These are phyloP conservation scores for Drosophila fuyamai DNA, from an alignment of 1,140 invertebrate species.

Conservation along the genomic window DNA sequence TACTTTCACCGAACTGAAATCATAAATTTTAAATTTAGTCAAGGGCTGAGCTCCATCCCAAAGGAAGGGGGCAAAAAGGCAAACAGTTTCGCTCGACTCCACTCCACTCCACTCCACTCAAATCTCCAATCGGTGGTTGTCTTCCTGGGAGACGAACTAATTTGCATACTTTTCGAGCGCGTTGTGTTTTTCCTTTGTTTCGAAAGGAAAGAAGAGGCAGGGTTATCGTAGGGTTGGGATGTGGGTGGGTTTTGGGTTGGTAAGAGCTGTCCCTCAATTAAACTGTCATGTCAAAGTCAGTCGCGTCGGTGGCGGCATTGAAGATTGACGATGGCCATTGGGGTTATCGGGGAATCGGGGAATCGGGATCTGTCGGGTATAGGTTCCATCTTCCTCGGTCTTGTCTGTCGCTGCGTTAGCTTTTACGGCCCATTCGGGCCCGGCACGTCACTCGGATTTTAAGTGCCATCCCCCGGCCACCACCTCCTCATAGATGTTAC, in stretches of 20 bases:
- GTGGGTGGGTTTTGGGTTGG: background rate
- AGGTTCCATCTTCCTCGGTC: background rate
- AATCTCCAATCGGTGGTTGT: conserved; percentile 24
- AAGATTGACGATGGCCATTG: conserved; percentile 33
- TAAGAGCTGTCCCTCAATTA: conserved; percentile 65
- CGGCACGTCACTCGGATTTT: conserved; percentile 40
- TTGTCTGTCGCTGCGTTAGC: conserved; percentile 18
- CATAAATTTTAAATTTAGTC: conserved; percentile 74
- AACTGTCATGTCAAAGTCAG: conserved; percentile 80
- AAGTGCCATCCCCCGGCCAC: conserved; percentile 16
- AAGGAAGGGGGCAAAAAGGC: conserved; percentile 24
- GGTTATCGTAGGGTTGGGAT: background rate
- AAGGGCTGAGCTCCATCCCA: conserved; percentile 5
- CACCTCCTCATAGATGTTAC: background rate
- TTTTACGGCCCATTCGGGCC: conserved; percentile 42
- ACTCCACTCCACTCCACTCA: conserved; percentile 4
- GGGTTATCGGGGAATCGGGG: conserved; percentile 5
- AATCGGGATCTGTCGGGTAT: background rate
- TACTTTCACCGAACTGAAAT: conserved; percentile 35
- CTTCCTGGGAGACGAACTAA: conserved; percentile 56
- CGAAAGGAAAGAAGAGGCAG: background rate
- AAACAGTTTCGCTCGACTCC: conserved; percentile 31
- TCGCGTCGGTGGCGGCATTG: conserved; percentile 54
- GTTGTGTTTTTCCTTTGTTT: conserved; percentile 22
- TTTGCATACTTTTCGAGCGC: conserved; percentile 65